Percentiles rank a stretch among this genome's conserved stretches.
phyloP scores from a whole-genome alignment of 1,140 invertebrate species.

The Oryctes rhinoceros region DNA sequence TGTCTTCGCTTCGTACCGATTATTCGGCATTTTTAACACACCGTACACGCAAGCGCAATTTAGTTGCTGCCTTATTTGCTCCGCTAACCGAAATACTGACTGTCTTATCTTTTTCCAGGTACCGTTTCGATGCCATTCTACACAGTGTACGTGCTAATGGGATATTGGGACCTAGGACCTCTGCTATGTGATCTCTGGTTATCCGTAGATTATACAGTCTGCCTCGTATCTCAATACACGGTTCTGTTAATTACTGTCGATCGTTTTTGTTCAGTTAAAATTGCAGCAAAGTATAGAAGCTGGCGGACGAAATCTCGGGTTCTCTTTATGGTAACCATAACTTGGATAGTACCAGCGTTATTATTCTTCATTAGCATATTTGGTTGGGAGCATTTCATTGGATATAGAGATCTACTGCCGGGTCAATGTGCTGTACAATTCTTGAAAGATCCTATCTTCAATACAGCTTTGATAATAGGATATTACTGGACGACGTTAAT shows the following conservation, averaged over 20 bases:
- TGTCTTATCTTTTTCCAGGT: slow-evolving; percentile 68
- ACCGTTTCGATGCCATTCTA: slow-evolving; percentile 95
- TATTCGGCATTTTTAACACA: too few relatives aligned
- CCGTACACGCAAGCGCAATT: too few relatives aligned
- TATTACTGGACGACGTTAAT: slow-evolving; percentile 98
- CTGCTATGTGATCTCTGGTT: slow-evolving; percentile 98
- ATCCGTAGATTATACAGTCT: slow-evolving; percentile 98
- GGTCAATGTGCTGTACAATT: slow-evolving; percentile 98
- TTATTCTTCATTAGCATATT: slow-evolving; percentile 99
- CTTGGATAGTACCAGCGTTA: slow-evolving; percentile 96
- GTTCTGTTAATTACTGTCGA: slow-evolving; percentile 98
- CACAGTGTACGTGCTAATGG: slow-evolving; percentile 94
- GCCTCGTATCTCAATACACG: slow-evolving; percentile 98
- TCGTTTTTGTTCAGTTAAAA: slow-evolving; percentile 98
- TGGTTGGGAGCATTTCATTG: slow-evolving; percentile 98
- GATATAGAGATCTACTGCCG: slow-evolving; percentile 84
- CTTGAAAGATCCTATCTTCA: slow-evolving; percentile 96
- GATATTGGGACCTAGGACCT: slow-evolving; percentile 96
- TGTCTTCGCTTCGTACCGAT: too few relatives aligned
- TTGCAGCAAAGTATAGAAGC: slow-evolving; percentile 93
- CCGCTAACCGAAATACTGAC: not conserved
- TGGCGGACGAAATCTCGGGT: slow-evolving; percentile 96
- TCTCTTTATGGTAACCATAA: slow-evolving; percentile 93
- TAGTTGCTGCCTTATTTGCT: too few relatives aligned
- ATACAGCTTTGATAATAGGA: slow-evolving; percentile 95